Percentiles rank a stretch among this genome's conserved stretches.
Evolutionary conservation across 1,140 invertebrate genomes (phyloP).

Genomic region (Ceratosolen fusciceps): DNA sequence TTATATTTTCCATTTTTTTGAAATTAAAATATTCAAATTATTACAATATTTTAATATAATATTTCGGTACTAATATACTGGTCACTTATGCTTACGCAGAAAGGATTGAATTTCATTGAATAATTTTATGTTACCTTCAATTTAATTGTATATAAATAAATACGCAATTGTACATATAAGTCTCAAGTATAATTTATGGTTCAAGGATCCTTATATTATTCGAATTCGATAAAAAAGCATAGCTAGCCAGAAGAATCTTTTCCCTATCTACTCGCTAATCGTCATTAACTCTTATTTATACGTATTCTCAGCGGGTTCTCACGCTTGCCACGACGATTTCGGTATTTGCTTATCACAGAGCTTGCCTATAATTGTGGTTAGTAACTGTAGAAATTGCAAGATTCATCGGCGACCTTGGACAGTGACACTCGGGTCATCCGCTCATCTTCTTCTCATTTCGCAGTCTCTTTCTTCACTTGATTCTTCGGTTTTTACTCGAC

Average conservation of each 20-base stretch:
- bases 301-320: background rate
- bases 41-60: no score
- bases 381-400: background rate
- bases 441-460: background rate
- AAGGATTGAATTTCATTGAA: no score
- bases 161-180: no score
- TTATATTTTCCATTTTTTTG: no score
- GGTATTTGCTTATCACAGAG: constrained; percentile 7
- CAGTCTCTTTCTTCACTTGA: background rate
- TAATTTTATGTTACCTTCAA: no score
- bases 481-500: background rate
- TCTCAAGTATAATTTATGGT: no score
- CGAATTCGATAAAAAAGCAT: background rate
- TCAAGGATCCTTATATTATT: no score
- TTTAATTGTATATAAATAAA: no score
- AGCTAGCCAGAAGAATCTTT: background rate
- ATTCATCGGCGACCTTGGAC: background rate
- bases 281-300: constrained; percentile 2
- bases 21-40: no score
- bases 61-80: no score
- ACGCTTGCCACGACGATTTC: background rate
- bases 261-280: background rate
- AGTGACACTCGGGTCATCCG: background rate
- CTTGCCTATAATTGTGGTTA: background rate
- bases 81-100: no score